Conservation (phyloP, 2,888 invertebrate genomes). For the Branchellion lobata region DNA sequence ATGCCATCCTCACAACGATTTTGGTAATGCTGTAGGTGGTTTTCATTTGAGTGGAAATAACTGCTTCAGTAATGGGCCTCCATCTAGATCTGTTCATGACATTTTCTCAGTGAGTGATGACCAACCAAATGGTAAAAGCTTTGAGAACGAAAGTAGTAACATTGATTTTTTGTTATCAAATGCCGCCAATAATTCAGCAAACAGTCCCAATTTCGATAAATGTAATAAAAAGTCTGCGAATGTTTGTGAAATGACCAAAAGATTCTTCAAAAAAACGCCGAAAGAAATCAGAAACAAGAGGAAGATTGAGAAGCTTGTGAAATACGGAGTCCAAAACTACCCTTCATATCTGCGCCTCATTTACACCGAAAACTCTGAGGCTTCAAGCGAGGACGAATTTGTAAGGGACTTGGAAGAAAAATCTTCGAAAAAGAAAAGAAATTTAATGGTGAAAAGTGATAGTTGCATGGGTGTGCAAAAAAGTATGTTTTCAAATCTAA, state of each 20-base stretch:
- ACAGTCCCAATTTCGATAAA: too few relatives aligned
- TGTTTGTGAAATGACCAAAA: not conserved
- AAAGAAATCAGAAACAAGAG: not conserved
- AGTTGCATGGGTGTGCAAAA: not conserved
- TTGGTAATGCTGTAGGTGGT: too few relatives aligned
- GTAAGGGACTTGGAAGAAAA: not conserved
- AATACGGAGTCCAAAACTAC: conserved; percentile 50
- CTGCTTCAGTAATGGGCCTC: too few relatives aligned
- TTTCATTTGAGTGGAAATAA: too few relatives aligned
- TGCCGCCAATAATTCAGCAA: too few relatives aligned
- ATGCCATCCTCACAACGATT: too few relatives aligned
- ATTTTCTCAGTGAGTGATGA: too few relatives aligned
- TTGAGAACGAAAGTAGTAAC: too few relatives aligned
- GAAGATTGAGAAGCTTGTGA: conserved; percentile 48
- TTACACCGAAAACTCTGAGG: conserved; percentile 52
- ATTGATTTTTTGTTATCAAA: too few relatives aligned
- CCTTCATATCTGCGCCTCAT: conserved; percentile 52
- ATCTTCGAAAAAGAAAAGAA: not conserved
- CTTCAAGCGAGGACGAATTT: conserved; percentile 46
- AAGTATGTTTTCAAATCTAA: not conserved
- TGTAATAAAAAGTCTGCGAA: too few relatives aligned
- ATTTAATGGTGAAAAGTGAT: conserved; percentile 1
- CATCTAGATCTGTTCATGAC: too few relatives aligned
- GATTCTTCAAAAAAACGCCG: not conserved
- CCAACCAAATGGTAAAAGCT: too few relatives aligned